These are phyloP conservation scores for Rallus limicola DNA, from an alignment of 2,113 vertebrate genomes.

Conservation along the genomic window DNA sequence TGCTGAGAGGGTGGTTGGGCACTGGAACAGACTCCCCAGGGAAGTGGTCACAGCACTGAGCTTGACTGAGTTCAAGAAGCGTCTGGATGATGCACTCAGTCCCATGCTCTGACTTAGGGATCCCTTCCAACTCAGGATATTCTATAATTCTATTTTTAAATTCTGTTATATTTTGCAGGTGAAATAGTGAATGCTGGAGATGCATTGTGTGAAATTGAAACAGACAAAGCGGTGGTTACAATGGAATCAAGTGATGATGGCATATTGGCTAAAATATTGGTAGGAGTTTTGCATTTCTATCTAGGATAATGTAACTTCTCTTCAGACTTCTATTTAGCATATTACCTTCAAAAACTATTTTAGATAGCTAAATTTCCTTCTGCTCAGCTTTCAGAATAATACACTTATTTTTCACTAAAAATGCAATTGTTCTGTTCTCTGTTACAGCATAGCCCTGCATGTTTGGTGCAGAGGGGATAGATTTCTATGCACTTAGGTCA, in stretches of 20 bases:
- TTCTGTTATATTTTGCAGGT: slow-evolving; percentile 78
- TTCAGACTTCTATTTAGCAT: background rate
- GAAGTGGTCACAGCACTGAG: too few relatives aligned
- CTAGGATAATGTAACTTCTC: background rate
- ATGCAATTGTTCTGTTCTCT: background rate
- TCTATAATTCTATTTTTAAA: background rate
- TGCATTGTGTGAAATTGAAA: slow-evolving; percentile 95
- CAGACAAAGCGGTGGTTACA: slow-evolving; percentile 94
- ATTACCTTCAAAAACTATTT: background rate
- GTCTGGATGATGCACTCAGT: too few relatives aligned
- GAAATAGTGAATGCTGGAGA: slow-evolving; percentile 89
- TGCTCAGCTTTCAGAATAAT: background rate
- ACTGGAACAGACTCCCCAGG: too few relatives aligned
- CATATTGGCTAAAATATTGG: slow-evolving; percentile 93
- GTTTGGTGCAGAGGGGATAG: background rate
- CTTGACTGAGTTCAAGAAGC: too few relatives aligned
- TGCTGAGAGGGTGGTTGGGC: too few relatives aligned
- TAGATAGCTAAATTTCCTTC: background rate
- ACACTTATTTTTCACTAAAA: background rate
- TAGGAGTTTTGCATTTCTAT: slow-evolving; percentile 68
- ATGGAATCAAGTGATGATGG: slow-evolving; percentile 95
- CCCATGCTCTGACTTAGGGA: too few relatives aligned
- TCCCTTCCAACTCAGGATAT: too few relatives aligned
- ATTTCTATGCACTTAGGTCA: background rate
- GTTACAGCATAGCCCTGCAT: background rate